phyloP scores from a whole-genome alignment of 2,888 invertebrate genomes.

The Mechanitis mazaeus region DNA sequence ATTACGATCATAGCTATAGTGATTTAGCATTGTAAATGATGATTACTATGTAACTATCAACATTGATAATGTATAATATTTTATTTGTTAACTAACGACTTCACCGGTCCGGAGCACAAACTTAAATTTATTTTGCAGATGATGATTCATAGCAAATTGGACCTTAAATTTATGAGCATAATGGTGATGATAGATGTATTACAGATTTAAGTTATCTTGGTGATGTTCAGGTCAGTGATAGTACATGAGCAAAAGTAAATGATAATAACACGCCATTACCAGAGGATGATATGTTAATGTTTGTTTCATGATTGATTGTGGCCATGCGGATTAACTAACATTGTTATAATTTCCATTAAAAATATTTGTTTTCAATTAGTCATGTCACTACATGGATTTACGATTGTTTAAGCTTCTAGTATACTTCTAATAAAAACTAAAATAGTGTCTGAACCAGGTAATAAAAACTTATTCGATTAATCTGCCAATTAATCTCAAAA shows the following conservation, averaged over 20 bases:
- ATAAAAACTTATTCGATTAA: constrained; percentile 28
- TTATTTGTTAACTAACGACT: constrained; percentile 11
- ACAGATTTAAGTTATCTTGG: constrained; percentile 3
- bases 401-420: background rate
- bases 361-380: background rate
- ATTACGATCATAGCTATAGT: background rate
- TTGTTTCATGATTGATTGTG: constrained; percentile 31
- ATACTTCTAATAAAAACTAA: background rate
- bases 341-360: too few species aligned
- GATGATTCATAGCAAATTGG: background rate
- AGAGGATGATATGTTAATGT: constrained; percentile 37
- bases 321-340: constrained; percentile 4
- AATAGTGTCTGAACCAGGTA: background rate
- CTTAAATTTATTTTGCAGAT: background rate
- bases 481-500: constrained; percentile 29
- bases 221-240: constrained; percentile 33
- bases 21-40: background rate
- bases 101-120: constrained; percentile 7
- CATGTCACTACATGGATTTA: background rate
- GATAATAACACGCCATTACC: constrained; percentile 36
- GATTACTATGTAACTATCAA: constrained; percentile 9
- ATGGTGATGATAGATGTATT: background rate
- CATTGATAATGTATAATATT: constrained; percentile 15
- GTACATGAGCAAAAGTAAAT: constrained; percentile 39
- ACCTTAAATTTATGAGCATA: constrained; percentile 7